Base-by-base conservation (phyloP, 2,113 vertebrate genomes). In the Lethenteron camtschaticum region DNA sequence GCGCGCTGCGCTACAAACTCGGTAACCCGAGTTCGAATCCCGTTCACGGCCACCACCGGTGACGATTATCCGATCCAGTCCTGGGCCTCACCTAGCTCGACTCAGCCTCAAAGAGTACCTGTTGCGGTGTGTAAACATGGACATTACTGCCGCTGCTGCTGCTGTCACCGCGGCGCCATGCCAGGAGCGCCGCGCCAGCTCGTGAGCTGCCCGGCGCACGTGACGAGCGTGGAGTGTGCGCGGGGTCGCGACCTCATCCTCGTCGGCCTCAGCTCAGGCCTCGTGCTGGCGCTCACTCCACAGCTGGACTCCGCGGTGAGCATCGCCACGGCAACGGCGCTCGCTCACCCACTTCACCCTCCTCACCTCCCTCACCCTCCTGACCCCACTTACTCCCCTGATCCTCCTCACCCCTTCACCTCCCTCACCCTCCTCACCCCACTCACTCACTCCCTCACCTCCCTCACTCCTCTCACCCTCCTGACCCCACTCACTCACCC, bases 201-300 rank as follows among this genome's bases (percentile, higher is more conserved):
- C 76, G 76, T 9, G 68, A 78, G 24, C 24, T 41, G 24, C 24
- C 24, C 57, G 74, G 73, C 58, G 77, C 78, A 63, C 75, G 80
- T 74, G 71, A 75, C 75, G n/a, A 75, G 72, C 68, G 74, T 77
- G 69, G 76, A 16, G 60, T 56, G 68, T 63, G 77, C 9, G 78
- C 79, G 77, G 73, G 77, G 18, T 73, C 69, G 2, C 68, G 4
- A 11, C 16, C 7, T 56, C 8, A 9, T 56, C 68, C 4, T 56
- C 68, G 8, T 10, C 68, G 74, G 76, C 11, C 78, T 79, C 71
- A 79, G 81, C 74, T 81, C 80, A 71, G 76, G 80, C 70, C 79
- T 80, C 2, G 80, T 81, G 63, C 81, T 80, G 70, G 79, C 80
- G 73, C 79, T 79, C 78, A 73, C 24, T 16, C 58, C 1, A 56